Evolutionary conservation across 2,797 vertebrate genomes (phyloP), one percentile per base, ranked within the genome.

Genomic region (Psittacula echo): DNA sequence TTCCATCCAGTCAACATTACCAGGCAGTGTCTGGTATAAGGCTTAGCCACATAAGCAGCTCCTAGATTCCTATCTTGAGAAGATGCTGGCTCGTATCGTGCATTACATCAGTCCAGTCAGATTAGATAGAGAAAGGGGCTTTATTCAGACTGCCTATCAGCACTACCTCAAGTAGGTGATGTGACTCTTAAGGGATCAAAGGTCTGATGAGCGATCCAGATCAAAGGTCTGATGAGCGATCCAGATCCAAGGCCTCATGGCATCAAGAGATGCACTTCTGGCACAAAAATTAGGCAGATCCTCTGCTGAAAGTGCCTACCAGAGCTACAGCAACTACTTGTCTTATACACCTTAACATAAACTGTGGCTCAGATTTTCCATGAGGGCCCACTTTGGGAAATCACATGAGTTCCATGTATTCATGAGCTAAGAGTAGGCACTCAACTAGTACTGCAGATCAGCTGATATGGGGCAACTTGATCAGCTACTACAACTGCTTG

Each of bases 111-210:
- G 77, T 80, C 67, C 4, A 2, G 56, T 32, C 77, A 92, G 95
- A 97, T 96, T 94, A 96, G 90, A 89, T 18, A 88, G 85, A 96
- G 91, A 97, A 93, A 95, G 78, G 92, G 87, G 84, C 89, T 95
- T 97, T 96, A 95, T 95, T 94, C 95, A 89, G 84, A 3, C 75
- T 93, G 89, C 72, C 81, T 90, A 50, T 92, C 89, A 95, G 86
- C 89, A n/a, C 51, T 53, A 71, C 60, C 81, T 95, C 93, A 82
- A 27, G 7, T 87, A 94, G 64, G 14, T 92, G 45, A 88, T 79
- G 71, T 90, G 90, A 89, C 79, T 95, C 90, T 85, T 90, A 85
- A 53, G 71, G 92, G 88, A 89, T 95, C 93, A 95, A 92, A 94
- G 72, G 68, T 41, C 81, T 41, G 86, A 67, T 82, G 84, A 92